These are phyloP conservation scores for Ceramica pisi DNA, from an alignment of 2,888 invertebrate species.

Conservation along the genomic window DNA sequence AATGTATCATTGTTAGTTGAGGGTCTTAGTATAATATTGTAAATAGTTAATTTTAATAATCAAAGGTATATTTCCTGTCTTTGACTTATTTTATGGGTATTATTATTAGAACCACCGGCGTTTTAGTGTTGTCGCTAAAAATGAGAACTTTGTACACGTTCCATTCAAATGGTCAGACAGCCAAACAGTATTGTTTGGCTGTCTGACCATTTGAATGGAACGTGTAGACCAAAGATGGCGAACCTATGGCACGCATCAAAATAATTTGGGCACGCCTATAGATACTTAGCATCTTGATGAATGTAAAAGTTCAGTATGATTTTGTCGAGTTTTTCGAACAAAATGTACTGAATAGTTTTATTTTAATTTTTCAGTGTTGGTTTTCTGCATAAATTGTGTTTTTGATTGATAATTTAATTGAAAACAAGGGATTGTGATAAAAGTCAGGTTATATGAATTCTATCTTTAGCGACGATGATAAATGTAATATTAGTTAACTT, in stretches of 20 bases:
- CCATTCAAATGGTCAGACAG: not conserved
- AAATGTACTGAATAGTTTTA: too few relatives aligned
- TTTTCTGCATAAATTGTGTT: not conserved
- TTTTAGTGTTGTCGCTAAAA: constrained; percentile 1
- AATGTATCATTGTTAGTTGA: constrained; percentile 9
- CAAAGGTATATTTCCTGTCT: constrained; percentile 17
- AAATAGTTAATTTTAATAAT: constrained; percentile 31
- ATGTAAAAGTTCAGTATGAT: too few relatives aligned
- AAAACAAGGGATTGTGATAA: not conserved
- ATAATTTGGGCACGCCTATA: too few relatives aligned
- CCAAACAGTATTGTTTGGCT: not conserved
- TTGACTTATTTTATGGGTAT: constrained; percentile 23
- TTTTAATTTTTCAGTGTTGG: too few relatives aligned
- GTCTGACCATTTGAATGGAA: not conserved
- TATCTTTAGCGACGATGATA: constrained; percentile 1
- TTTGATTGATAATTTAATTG: too few relatives aligned
- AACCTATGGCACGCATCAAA: too few relatives aligned
- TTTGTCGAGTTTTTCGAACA: too few relatives aligned
- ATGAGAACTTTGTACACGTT: not conserved
- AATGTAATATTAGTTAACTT: constrained; percentile 28
- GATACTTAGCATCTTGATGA: too few relatives aligned
- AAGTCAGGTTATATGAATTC: not conserved
- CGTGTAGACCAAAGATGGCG: too few relatives aligned
- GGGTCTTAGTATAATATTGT: constrained; percentile 22
- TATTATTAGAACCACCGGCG: constrained; percentile 14